These are phyloP conservation scores for Sebastes matsubarae DNA, from an alignment of 2,797 vertebrate genomes.

Conservation along the genomic window DNA sequence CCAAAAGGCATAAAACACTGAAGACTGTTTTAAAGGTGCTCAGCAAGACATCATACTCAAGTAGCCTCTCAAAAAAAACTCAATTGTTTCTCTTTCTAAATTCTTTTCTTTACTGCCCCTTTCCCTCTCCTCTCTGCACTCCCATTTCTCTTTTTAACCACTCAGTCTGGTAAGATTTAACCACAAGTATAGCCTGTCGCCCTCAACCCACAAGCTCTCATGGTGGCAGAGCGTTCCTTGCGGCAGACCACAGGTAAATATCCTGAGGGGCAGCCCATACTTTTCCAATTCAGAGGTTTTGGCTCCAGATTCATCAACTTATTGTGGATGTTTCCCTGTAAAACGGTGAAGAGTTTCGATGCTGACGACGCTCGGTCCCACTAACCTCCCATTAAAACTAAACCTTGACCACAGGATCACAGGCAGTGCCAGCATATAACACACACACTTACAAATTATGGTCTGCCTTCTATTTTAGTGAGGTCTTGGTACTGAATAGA, in stretches of 20 bases:
- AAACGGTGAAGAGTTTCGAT: conserved; percentile 13
- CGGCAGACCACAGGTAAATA: conserved; percentile 50
- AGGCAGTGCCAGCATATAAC: conserved; percentile 11
- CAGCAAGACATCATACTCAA: conserved; percentile 10
- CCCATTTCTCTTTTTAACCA: not conserved
- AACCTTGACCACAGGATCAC: conserved; percentile 22
- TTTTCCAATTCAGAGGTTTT: conserved; percentile 53
- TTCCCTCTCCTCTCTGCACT: not conserved
- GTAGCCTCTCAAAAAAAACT: conserved; percentile 10
- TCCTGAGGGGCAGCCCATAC: conserved; percentile 6
- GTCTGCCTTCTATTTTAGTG: not conserved
- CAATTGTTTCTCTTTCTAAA: not conserved
- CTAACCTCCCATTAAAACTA: conserved; percentile 24
- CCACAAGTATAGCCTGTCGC: conserved; percentile 25
- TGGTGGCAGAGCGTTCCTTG: conserved; percentile 25
- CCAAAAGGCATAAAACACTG: conserved; percentile 20
- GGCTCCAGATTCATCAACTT: conserved; percentile 20
- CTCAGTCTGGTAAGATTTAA: conserved; percentile 10
- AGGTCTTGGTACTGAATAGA: not conserved
- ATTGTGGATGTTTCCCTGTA: conserved; percentile 1
- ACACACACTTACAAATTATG: not conserved
- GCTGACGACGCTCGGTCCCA: not conserved
- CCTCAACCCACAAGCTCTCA: conserved; percentile 6
- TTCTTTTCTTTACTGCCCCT: not conserved
- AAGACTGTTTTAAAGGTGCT: not conserved